Evolutionary conservation across 92 coral and sea anemone species (phyloP).

Genomic region (Montipora capitata): DNA sequence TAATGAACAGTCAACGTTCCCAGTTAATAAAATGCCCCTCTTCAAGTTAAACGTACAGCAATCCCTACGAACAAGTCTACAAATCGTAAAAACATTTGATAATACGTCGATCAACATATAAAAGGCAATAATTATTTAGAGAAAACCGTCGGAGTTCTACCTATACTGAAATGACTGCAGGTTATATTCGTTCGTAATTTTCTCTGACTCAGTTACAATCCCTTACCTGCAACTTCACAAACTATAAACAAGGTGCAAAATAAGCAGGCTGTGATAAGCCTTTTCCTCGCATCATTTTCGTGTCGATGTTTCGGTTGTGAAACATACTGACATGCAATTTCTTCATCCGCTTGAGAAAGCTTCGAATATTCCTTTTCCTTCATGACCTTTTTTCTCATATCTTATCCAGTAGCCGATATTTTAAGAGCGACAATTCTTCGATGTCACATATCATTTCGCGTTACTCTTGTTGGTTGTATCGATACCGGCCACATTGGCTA

Average conservation of each 20-base stretch:
- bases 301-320: slow-evolving; percentile 16
- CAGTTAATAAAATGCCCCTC: no score
- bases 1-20: background rate
- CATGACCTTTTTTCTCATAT: slow-evolving; percentile 33
- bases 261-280: slow-evolving; percentile 72
- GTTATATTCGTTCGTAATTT: background rate
- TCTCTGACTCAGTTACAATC: background rate
- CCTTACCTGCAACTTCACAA: slow-evolving; percentile 84
- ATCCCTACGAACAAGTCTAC: no score
- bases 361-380: slow-evolving; percentile 22
- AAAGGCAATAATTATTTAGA: no score
- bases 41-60: no score
- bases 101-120: no score
- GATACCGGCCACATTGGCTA: background rate
- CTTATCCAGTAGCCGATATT: slow-evolving; percentile 5
- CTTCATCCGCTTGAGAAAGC: slow-evolving; percentile 40
- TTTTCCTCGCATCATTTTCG: slow-evolving; percentile 58
- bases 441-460: background rate
- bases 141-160: no score
- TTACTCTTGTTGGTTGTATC: background rate
- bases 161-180: background rate
- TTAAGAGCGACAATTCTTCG: background rate
- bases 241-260: slow-evolving; percentile 82
- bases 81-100: no score
- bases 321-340: slow-evolving; percentile 32